Evolutionary conservation across 2,797 vertebrate genomes (phyloP).

Genomic region (Aselliscus stoliczkanus): DNA sequence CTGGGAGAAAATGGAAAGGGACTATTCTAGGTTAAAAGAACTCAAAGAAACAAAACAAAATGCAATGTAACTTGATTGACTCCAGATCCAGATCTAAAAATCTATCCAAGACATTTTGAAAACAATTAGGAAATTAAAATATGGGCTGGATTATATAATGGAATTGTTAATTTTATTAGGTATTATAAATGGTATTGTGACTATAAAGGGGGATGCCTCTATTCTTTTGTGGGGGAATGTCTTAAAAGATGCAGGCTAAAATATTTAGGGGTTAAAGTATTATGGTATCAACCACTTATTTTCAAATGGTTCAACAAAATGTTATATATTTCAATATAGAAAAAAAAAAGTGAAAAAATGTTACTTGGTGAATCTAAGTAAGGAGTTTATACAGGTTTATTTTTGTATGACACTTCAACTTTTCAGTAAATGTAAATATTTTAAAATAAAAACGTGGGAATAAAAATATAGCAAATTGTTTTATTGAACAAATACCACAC

Average conservation of each 20-base stretch:
- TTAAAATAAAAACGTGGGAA: neutral
- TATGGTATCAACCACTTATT: neutral
- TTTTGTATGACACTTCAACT: neutral
- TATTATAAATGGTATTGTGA: neutral
- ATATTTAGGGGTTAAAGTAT: neutral
- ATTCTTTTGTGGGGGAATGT: neutral
- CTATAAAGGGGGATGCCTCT: neutral
- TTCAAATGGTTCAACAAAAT: neutral
- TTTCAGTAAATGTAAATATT: neutral
- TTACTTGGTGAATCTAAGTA: neutral
- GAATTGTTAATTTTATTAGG: neutral
- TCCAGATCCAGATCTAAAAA: conserved; percentile 18
- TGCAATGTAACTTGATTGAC: neutral
- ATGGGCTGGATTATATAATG: neutral
- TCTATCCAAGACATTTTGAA: neutral
- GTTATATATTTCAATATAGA: neutral
- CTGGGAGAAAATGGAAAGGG: neutral
- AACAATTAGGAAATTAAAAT: neutral
- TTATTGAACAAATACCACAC: conserved; percentile 19
- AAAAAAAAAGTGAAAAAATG: neutral
- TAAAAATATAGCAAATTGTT: conserved; percentile 10
- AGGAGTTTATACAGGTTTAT: neutral
- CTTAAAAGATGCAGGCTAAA: neutral
- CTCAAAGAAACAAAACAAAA: neutral
- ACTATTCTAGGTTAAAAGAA: neutral